Conservation (phyloP, 2,888 invertebrate genomes). For the Alitta virens region DNA sequence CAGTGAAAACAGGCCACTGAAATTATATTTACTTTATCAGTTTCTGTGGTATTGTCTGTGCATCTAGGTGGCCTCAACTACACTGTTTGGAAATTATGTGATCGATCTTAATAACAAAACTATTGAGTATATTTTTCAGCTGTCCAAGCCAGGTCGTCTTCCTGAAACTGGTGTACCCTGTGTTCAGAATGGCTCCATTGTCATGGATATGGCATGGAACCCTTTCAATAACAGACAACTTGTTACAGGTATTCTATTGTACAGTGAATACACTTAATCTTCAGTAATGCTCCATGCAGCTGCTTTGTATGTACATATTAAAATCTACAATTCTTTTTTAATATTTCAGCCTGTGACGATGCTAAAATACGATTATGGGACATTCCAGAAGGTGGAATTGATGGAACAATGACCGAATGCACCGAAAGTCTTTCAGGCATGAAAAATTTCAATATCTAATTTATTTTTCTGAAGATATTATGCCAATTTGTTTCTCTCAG, state of each 20-base stretch:
- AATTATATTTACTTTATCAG: too few species aligned
- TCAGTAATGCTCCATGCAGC: background rate
- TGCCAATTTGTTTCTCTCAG: too few species aligned
- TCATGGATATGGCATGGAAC: slow-evolving; percentile 93
- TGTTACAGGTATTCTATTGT: slow-evolving; percentile 65
- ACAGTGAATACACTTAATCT: background rate
- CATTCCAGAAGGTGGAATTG: slow-evolving; percentile 71
- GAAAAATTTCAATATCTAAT: background rate
- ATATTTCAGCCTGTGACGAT: slow-evolving; percentile 75
- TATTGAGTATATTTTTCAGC: slow-evolving; percentile 43
- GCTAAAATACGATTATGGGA: slow-evolving; percentile 79
- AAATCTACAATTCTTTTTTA: too few species aligned
- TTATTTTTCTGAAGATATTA: too few species aligned
- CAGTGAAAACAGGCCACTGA: too few species aligned
- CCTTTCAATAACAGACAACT: slow-evolving; percentile 80
- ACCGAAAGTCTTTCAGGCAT: slow-evolving; percentile 38
- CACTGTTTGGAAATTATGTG: too few species aligned
- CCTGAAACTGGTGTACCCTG: slow-evolving; percentile 81
- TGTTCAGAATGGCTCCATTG: slow-evolving; percentile 83
- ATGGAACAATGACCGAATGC: slow-evolving; percentile 49
- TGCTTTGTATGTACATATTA: too few species aligned
- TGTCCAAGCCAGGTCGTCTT: slow-evolving; percentile 73
- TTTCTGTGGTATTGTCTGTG: too few species aligned
- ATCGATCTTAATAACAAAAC: too few species aligned
- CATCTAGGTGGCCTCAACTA: too few species aligned